These are phyloP conservation scores for Eira barbara DNA, from an alignment of 2,113 vertebrate genomes.

Conservation along the genomic window DNA sequence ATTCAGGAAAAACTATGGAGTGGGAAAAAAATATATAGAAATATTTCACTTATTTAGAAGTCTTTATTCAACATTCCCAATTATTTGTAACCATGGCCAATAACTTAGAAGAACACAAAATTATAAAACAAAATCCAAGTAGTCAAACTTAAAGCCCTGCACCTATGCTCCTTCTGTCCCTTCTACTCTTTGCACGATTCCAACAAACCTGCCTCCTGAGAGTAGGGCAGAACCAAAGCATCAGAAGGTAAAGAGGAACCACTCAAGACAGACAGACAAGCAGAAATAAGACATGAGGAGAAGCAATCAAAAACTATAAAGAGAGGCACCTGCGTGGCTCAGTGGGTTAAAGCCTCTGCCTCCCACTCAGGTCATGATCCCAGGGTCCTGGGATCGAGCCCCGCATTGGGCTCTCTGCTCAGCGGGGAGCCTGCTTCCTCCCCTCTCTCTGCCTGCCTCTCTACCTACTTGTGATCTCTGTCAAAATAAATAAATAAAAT, in stretches of 20 bases:
- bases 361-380: no score
- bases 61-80: background rate
- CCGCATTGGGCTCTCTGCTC: no score
- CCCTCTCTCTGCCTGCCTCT: no score
- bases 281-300: background rate
- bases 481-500: no score
- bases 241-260: background rate
- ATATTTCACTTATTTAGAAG: background rate
- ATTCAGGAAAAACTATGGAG: slow-evolving; percentile 5
- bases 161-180: background rate
- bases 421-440: no score
- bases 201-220: background rate
- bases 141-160: background rate
- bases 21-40: background rate
- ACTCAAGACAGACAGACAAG: background rate
- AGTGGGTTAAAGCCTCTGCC: no score
- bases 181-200: background rate
- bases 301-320: background rate
- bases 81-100: background rate
- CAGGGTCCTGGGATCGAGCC: no score
- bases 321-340: background rate
- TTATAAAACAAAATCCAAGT: background rate
- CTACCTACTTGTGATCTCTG: no score
- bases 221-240: background rate
- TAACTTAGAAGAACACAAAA: background rate